Percentiles rank a stretch among this genome's conserved stretches.
Conservation (phyloP, 2,888 invertebrate species). For the Acrobasis consociella region DNA sequence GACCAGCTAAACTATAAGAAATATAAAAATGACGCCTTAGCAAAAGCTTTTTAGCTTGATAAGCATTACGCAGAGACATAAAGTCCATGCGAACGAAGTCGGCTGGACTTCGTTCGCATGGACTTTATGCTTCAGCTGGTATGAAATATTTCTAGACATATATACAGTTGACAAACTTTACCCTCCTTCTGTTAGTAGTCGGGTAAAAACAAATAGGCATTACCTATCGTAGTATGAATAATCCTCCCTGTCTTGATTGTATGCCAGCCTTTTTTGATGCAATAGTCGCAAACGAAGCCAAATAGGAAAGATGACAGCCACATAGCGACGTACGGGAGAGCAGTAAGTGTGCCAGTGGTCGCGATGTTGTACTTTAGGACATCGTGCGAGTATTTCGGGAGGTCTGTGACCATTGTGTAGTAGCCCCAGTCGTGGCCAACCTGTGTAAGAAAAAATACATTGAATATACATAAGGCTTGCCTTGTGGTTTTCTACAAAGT, state of each 20-base stretch:
- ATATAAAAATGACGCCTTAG: no score
- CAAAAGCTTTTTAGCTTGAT: no score
- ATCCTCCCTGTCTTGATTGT: slow-evolving; percentile 84
- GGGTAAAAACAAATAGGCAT: slow-evolving; percentile 35
- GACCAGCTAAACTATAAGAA: no score
- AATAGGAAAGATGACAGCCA: slow-evolving; percentile 85
- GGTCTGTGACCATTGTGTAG: slow-evolving; percentile 87
- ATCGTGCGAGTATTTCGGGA: slow-evolving; percentile 86
- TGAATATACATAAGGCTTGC: background rate
- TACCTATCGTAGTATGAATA: slow-evolving; percentile 86
- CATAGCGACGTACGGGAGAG: slow-evolving; percentile 86
- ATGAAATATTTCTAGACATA: background rate
- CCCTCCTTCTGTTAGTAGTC: no score
- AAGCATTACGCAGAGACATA: no score
- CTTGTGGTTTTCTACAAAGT: no score
- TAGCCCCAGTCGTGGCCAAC: slow-evolving; percentile 85
- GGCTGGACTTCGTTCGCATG: no score
- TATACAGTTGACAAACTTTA: no score
- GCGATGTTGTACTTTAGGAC: slow-evolving; percentile 85
- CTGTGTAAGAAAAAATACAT: slow-evolving; percentile 41
- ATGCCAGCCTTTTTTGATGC: slow-evolving; percentile 84
- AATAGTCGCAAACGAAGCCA: slow-evolving; percentile 86
- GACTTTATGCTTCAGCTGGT: no score
- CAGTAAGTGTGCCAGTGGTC: slow-evolving; percentile 84
- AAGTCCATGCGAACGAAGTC: no score